These are phyloP conservation scores for Anniella stebbinsi DNA, from an alignment of 2,797 vertebrate species.

Conservation along the genomic window DNA sequence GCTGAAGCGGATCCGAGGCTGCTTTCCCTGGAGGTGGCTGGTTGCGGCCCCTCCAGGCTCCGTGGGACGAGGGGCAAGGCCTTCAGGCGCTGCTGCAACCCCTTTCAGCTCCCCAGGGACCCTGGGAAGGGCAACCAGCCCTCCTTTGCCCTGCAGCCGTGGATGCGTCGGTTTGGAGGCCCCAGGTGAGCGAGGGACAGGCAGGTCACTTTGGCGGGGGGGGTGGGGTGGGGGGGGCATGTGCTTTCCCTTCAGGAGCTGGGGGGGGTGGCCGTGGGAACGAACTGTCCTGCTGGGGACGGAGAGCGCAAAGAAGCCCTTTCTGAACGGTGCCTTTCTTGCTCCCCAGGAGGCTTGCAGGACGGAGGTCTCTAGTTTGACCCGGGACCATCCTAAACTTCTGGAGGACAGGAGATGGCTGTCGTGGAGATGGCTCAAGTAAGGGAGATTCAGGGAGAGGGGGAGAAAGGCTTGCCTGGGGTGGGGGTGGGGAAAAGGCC, in stretches of 20 bases:
- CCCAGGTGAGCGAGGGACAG: too few relatives aligned
- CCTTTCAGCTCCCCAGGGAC: not conserved
- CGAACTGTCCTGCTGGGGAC: not conserved
- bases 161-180: not conserved
- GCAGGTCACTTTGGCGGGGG: too few relatives aligned
- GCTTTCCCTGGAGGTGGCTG: not conserved
- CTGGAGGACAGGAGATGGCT: constrained; percentile 7
- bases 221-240: too few relatives aligned
- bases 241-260: not conserved
- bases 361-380: not conserved
- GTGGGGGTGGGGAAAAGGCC: not conserved
- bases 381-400: not conserved
- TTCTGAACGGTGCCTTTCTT: constrained; percentile 2
- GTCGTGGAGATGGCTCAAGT: constrained; percentile 26
- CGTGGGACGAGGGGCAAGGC: not conserved
- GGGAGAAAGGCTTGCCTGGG: not conserved
- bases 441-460: not conserved
- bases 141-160: not conserved
- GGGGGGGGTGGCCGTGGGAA: not conserved
- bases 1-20: too few relatives aligned
- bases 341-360: constrained; percentile 11
- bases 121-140: not conserved
- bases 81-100: not conserved
- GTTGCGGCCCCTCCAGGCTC: not conserved
- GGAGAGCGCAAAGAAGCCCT: not conserved